Evolutionary conservation across 2,797 vertebrate genomes (phyloP).

Genomic region (Scarus forsteni): DNA sequence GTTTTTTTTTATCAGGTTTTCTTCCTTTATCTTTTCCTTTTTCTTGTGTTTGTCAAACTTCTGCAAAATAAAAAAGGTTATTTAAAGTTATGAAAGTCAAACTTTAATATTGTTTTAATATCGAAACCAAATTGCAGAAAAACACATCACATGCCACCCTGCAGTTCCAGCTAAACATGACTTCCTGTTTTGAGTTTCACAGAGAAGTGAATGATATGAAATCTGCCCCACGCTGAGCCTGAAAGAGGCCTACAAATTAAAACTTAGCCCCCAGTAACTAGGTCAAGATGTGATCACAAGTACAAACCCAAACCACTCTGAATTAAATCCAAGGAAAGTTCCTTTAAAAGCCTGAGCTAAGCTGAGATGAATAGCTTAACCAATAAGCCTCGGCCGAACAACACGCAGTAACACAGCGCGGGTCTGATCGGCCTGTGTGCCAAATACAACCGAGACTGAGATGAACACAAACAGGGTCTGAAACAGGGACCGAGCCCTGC

Average conservation of each 20-base stretch:
- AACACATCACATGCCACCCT: slow-evolving; percentile 7
- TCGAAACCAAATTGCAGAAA: neutral
- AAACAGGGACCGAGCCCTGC: slow-evolving; percentile 10
- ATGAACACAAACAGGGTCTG: neutral
- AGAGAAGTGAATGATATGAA: slow-evolving; percentile 61
- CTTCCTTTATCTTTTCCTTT: no score
- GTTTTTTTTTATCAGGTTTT: no score
- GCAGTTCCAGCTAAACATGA: slow-evolving; percentile 4
- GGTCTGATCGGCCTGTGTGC: slow-evolving; percentile 30
- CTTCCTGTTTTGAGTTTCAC: slow-evolving; percentile 75
- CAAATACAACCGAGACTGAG: no score
- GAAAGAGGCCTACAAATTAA: slow-evolving; percentile 14
- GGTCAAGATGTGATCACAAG: slow-evolving; percentile 51
- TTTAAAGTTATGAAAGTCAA: no score
- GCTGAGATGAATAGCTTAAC: slow-evolving; percentile 54
- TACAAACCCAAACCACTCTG: slow-evolving; percentile 39
- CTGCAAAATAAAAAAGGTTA: no score
- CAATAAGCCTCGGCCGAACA: slow-evolving; percentile 37
- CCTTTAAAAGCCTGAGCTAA: slow-evolving; percentile 52
- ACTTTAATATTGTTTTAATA: no score
- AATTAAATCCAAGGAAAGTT: slow-evolving; percentile 61
- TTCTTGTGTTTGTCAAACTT: no score
- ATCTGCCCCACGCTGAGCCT: slow-evolving; percentile 4
- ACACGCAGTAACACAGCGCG: slow-evolving; percentile 31
- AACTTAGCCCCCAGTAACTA: slow-evolving; percentile 21